Evolutionary conservation across 2,113 vertebrate species (phyloP).

Genomic region (Eidolon helvum): DNA sequence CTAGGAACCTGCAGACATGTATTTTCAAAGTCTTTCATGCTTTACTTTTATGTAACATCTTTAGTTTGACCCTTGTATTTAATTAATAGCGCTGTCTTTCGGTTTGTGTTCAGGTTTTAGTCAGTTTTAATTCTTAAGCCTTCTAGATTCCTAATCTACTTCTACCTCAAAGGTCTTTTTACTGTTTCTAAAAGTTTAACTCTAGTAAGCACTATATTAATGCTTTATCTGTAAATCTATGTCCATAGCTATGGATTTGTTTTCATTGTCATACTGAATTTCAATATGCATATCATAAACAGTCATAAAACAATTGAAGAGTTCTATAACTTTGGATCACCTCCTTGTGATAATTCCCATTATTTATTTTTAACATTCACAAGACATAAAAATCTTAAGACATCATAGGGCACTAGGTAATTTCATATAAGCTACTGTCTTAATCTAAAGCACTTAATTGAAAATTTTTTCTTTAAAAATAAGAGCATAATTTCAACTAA

Average conservation of each 20-base stretch:
- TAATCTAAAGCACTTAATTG: not conserved
- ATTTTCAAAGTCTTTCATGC: not conserved
- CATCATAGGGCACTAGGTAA: not conserved
- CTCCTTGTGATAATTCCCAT: not conserved
- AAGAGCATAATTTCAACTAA: not conserved
- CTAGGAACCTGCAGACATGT: not conserved
- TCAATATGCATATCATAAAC: not conserved
- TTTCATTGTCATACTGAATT: not conserved
- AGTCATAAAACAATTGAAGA: not conserved
- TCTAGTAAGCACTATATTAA: not conserved
- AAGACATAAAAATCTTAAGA: not conserved
- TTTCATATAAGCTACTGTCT: not conserved
- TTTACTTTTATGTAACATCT: not conserved
- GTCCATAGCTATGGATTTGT: not conserved
- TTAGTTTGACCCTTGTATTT: not conserved
- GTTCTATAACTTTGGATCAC: not conserved
- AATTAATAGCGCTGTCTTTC: not conserved
- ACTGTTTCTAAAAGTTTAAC: not conserved
- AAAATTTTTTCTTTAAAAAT: not conserved
- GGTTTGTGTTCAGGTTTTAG: not conserved
- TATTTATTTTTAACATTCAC: not conserved
- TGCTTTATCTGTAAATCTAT: not conserved
- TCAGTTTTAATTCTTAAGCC: not conserved
- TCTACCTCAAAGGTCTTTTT: not conserved
- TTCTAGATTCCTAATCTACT: not conserved